A percentile compares a stretch with the other conserved stretches of the same genome.
Conservation (phyloP, 1,140 invertebrate genomes). For the Anthonomus grandis region DNA sequence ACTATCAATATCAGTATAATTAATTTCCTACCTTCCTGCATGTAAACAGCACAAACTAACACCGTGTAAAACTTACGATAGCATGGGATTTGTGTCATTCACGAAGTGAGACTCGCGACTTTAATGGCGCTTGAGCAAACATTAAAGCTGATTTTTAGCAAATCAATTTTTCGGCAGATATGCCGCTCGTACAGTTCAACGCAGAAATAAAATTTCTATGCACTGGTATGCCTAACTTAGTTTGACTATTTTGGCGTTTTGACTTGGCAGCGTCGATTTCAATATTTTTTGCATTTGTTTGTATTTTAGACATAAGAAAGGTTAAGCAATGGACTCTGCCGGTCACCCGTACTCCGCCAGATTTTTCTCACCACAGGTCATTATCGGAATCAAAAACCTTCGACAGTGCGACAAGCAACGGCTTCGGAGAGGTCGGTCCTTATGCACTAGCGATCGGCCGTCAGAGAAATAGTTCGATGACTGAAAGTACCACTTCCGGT, state of each 20-base stretch:
- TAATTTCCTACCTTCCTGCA: too few species aligned
- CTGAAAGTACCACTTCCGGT: conserved; percentile 75
- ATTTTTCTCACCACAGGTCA: conserved; percentile 55
- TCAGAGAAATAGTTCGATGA: conserved; percentile 55
- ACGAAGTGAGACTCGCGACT: too few species aligned
- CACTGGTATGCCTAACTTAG: background rate
- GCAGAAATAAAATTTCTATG: background rate
- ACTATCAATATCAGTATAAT: too few species aligned
- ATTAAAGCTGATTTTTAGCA: too few species aligned
- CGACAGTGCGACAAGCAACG: conserved; percentile 45
- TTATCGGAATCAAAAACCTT: conserved; percentile 64
- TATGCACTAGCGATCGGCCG: conserved; percentile 43
- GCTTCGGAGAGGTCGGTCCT: conserved; percentile 28
- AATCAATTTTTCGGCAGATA: too few species aligned
- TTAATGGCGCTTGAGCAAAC: too few species aligned
- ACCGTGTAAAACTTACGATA: too few species aligned
- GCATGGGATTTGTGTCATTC: too few species aligned
- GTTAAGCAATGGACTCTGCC: conserved; percentile 56
- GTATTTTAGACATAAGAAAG: conserved; percentile 23
- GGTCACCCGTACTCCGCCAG: conserved; percentile 48
- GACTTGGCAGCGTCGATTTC: background rate
- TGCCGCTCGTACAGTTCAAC: too few species aligned
- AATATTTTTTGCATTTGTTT: conserved; percentile 7
- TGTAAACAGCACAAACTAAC: too few species aligned
- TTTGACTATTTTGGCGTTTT: background rate